Conservation (phyloP, 1,140 invertebrate genomes). For the Magallana gigas region DNA sequence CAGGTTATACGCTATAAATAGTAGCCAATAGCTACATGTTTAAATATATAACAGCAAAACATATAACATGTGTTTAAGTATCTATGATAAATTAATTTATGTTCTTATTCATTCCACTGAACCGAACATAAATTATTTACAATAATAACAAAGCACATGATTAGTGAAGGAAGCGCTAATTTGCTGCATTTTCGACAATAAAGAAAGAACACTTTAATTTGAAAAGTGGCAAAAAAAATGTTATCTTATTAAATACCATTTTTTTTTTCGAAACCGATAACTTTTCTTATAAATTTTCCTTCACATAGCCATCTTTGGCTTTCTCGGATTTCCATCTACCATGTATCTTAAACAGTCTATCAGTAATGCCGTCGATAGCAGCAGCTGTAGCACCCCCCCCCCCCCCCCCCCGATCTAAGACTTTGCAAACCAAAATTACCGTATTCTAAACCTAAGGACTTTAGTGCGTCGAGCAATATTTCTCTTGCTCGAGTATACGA, state of each 20-base stretch:
- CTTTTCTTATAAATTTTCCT: conserved; percentile 44
- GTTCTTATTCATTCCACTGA: neutral
- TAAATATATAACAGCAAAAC: too few relatives aligned
- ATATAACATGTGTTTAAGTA: too few relatives aligned
- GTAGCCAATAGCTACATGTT: too few relatives aligned
- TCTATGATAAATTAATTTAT: too few relatives aligned
- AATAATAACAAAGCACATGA: neutral
- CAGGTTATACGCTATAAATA: too few relatives aligned
- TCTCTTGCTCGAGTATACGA: conserved; percentile 54
- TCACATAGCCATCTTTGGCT: conserved; percentile 53
- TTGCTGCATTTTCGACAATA: conserved; percentile 12
- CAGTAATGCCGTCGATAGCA: too few relatives aligned
- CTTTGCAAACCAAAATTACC: conserved; percentile 43
- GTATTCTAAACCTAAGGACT: conserved; percentile 41
- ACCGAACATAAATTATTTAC: neutral
- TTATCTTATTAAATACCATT: conserved; percentile 37
- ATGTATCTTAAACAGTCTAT: too few relatives aligned
- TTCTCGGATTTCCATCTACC: neutral
- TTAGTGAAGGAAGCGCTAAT: neutral
- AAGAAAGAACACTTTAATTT: neutral
- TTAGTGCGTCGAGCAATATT: conserved; percentile 17
- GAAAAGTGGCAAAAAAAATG: neutral
- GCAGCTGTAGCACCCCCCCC: neutral
- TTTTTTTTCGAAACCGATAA: conserved; percentile 41
- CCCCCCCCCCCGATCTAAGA: conserved; percentile 42